Percentiles rank a stretch among this genome's conserved stretches.
These are phyloP conservation scores for Nymphalis io DNA, from an alignment of 1,140 invertebrate genomes.

Conservation along the genomic window DNA sequence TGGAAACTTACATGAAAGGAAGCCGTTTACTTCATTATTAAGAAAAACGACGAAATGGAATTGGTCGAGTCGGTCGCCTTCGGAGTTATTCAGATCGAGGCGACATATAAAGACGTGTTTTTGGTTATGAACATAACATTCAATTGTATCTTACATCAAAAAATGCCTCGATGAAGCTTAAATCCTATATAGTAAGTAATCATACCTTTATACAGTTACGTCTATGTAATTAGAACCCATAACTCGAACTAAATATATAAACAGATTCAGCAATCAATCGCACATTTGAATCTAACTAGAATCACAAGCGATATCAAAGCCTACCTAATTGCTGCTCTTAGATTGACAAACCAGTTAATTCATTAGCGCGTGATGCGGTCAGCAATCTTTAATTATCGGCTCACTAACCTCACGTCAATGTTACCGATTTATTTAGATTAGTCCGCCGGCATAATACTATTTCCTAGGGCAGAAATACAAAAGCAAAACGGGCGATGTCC, in stretches of 20 bases:
- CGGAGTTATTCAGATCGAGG: constrained; percentile 14
- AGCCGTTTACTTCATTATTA: constrained; percentile 65
- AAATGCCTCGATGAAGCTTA: too few relatives aligned
- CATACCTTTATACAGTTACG: background rate
- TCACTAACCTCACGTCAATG: constrained; percentile 59
- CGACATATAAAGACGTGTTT: constrained; percentile 9
- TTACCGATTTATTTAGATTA: constrained; percentile 74
- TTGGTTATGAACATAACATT: too few relatives aligned
- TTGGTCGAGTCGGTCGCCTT: constrained; percentile 39
- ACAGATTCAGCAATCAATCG: constrained; percentile 4
- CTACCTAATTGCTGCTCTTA: constrained; percentile 6
- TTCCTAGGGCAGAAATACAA: constrained; percentile 65
- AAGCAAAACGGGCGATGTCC: constrained; percentile 70
- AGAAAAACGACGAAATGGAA: constrained; percentile 61
- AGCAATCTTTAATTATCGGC: constrained; percentile 59
- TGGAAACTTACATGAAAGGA: constrained; percentile 78
- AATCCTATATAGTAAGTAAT: too few relatives aligned
- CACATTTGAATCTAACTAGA: constrained; percentile 4
- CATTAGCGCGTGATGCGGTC: constrained; percentile 27
- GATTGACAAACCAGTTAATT: constrained; percentile 30
- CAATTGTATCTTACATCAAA: too few relatives aligned
- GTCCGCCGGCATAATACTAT: constrained; percentile 56
- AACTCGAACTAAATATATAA: background rate
- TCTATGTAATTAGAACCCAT: background rate
- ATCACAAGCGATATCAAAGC: constrained; percentile 2